Base-by-base conservation (phyloP, 2,888 invertebrate species). In the Yponomeuta sedellus region DNA sequence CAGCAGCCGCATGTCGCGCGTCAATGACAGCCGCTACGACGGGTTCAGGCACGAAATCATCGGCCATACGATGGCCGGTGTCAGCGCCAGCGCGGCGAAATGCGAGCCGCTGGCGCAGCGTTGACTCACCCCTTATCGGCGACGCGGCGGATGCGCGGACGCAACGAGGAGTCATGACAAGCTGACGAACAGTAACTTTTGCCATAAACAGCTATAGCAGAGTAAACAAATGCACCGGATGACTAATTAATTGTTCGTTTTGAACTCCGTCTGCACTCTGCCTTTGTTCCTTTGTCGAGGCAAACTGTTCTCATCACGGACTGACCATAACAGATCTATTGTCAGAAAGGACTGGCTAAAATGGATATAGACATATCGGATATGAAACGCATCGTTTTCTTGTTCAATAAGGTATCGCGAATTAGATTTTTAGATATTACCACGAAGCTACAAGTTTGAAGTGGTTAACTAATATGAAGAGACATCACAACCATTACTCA, bases 241-340 rank as follows among this genome's bases (percentile, higher is more conserved):
- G 89, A 88, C 81, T 89, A 88, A 89, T 84, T 83, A 75, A 75
- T 78, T 79, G 52, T 58, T 66, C 25, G 82, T 40, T n/a, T 66
- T 16, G 59, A 12, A 57, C 72, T 76, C 75, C 28, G 81, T 40
- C 52, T 22, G 64, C 20, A 34, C 72, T 76, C 75, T 64, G 39
- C 57, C 88, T 86, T 87, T 87, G 86, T 88, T 81, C 81, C 83
- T 88, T 88, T 88, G 89, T 89, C 78, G 76, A 74, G 20, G n/a
- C 19, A 62, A 59, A n/a, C 34, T 25, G 22, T 12, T 25, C 25
- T 20, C 25, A 20, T 59, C 59, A 20, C 59, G 22, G 59, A 59
- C 59, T 20, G 25, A 59, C 44, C 44, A 52, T 52, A 52, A 52
- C 16, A 52, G 44, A 52, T 52, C 44, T 34, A 16, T 16, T 16